phyloP scores from a whole-genome alignment of 2,113 vertebrate species.

The Cervus canadensis region DNA sequence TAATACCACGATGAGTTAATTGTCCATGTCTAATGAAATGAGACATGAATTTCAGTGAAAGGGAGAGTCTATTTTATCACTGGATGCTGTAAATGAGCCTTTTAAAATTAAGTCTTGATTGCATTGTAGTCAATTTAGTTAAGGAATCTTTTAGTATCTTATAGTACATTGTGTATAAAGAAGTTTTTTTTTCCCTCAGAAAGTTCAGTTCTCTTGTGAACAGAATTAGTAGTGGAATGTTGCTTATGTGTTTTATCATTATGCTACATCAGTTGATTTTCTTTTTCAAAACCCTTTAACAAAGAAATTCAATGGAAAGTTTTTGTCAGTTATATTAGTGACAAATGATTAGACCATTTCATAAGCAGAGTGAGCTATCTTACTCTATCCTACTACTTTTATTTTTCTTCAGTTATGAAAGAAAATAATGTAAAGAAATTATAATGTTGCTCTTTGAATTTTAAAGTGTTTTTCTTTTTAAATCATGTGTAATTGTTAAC shows the following conservation, averaged over 20 bases:
- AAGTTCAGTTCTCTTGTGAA: constrained; percentile 21
- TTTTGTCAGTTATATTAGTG: constrained; percentile 47
- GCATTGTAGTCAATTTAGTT: constrained; percentile 60
- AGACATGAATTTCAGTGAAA: constrained; percentile 56
- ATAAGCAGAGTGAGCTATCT: not conserved
- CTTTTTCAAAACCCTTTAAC: constrained; percentile 61
- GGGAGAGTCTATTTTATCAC: constrained; percentile 56
- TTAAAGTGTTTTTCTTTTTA: not conserved
- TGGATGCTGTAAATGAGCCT: constrained; percentile 65
- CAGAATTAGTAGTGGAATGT: constrained; percentile 10
- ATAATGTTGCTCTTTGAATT: constrained; percentile 8
- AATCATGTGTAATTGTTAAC: not conserved
- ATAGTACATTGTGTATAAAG: constrained; percentile 10
- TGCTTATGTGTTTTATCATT: constrained; percentile 15
- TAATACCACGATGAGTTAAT: constrained; percentile 65
- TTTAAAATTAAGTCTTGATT: constrained; percentile 73
- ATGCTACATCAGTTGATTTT: constrained; percentile 31
- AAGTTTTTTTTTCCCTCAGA: constrained; percentile 44
- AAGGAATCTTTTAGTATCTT: constrained; percentile 60
- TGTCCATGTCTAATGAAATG: constrained; percentile 69
- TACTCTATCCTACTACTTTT: not conserved
- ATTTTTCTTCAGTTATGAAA: constrained; percentile 25
- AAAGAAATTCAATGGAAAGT: constrained; percentile 48
- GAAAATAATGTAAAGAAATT: not conserved
- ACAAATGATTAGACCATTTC: not conserved